Conservation (phyloP, 2,888 invertebrate genomes). For the Apomyelois bistriatella region DNA sequence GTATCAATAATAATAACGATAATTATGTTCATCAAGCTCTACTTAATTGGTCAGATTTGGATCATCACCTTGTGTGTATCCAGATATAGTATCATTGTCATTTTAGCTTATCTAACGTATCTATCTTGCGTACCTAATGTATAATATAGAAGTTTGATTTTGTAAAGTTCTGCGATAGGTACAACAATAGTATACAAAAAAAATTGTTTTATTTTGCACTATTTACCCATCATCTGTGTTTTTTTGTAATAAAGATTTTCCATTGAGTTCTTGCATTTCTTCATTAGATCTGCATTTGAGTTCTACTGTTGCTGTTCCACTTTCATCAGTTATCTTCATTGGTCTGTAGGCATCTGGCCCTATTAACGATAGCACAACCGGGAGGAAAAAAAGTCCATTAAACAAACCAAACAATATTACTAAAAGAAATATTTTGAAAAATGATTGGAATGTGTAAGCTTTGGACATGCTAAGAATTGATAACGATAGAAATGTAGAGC, state of each 20-base stretch:
- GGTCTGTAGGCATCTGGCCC: constrained; percentile 81
- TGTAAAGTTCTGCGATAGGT: no score
- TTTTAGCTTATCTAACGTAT: no score
- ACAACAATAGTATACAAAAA: no score
- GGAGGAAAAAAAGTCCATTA: constrained; percentile 87
- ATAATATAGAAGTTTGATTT: no score
- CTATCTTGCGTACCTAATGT: no score
- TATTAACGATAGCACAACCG: constrained; percentile 85
- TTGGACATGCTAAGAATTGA: constrained; percentile 84
- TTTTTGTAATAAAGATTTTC: background rate
- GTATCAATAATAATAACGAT: no score
- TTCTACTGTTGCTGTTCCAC: constrained; percentile 52
- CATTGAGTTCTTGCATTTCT: background rate
- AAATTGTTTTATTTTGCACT: no score
- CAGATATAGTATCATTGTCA: no score
- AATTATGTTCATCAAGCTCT: no score
- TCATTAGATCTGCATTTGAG: constrained; percentile 49
- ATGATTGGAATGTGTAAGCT: constrained; percentile 88
- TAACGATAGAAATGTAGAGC: constrained; percentile 87
- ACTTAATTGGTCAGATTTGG: no score
- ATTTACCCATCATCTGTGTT: background rate
- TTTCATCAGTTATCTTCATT: constrained; percentile 32
- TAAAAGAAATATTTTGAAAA: constrained; percentile 87
- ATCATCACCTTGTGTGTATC: no score
- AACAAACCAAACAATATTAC: constrained; percentile 89